These are phyloP conservation scores for Globodera ellingtonae DNA, from an alignment of 1,140 invertebrate genomes.

Conservation along the genomic window DNA sequence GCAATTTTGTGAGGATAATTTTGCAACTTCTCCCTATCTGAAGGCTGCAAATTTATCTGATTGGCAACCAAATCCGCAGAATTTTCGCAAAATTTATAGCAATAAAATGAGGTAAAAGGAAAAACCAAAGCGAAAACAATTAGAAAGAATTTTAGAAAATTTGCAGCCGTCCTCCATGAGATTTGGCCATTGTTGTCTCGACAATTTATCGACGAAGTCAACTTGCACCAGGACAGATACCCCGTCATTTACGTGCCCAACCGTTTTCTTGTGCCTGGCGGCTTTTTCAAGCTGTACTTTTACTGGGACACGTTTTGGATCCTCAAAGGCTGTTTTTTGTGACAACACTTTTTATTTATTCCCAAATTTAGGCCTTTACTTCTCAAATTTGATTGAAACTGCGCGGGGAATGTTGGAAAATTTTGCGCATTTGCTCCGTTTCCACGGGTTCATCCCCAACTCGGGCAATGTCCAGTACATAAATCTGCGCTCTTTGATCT, in stretches of 20 bases:
- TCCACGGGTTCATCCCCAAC: constrained; percentile 80
- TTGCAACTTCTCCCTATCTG: constrained; percentile 33
- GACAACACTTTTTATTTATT: not conserved
- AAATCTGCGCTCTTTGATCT: constrained; percentile 47
- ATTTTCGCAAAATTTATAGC: constrained; percentile 33
- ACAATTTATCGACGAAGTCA: constrained; percentile 74
- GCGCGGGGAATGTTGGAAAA: constrained; percentile 77
- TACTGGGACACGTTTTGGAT: constrained; percentile 96
- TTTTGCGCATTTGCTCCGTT: constrained; percentile 42
- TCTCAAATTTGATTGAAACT: constrained; percentile 77
- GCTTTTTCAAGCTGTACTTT: constrained; percentile 81
- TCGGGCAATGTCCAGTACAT: constrained; percentile 82
- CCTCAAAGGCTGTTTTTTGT: constrained; percentile 72
- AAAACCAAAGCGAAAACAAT: not conserved
- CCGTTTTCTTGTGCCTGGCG: constrained; percentile 87
- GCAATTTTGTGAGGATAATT: constrained; percentile 45
- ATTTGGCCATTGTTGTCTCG: constrained; percentile 83
- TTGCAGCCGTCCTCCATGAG: constrained; percentile 67
- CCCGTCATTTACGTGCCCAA: constrained; percentile 85
- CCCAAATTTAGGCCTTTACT: constrained; percentile 70
- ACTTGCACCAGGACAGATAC: constrained; percentile 72
- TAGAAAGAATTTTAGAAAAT: constrained; percentile 46
- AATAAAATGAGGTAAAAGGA: constrained; percentile 28
- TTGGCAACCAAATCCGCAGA: constrained; percentile 33
- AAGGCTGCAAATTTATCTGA: constrained; percentile 34